Base-by-base conservation (phyloP, 2,888 invertebrate genomes). In the Nymphalis c-album region DNA sequence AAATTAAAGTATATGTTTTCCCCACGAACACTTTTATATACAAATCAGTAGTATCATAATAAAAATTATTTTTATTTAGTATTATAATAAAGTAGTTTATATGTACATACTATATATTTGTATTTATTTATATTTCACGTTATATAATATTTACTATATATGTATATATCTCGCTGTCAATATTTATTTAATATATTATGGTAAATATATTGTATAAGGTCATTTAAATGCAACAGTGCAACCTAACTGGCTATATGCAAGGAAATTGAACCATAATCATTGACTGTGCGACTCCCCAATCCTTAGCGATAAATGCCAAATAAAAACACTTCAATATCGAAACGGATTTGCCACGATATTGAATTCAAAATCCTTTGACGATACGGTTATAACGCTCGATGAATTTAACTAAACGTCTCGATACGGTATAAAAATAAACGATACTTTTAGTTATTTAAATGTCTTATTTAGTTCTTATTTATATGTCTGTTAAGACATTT, bases 261-360 rank as follows among this genome's bases (percentile, higher is more conserved):
- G 78, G 80, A 81, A 81, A 82, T 82, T 77, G 79, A 77, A 77
- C 77, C 71, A 76, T 79, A 79, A 76, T 76, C 79, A 73, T 80
- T 76, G 79, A 79, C 76, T 74, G 75, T 74, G 76, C 76, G 77
- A 79, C 76, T 79, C 75, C 74, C 74, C 76, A 76, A 80, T 80
- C 79, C 76, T 76, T 68, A 63, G 73, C 76, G 72, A 81, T 82
- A 83, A 81, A 82, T 74, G 76, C 76, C 76, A 80, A 82, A 84
- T 85, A 81, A 84, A 84, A 84, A 83, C 83, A 81, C 83, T 83
- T 75, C 75, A 74, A 77, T 76, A 78, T 76, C 74, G 73, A 74
- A 73, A 76, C 77, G 79, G 80, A 79, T 80, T 81, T 78, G 77
- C 74, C 76, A 72, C 73, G 77, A 80, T 81, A 82, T 84, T 84